Base-by-base conservation (phyloP, 2,113 vertebrate species). In the Pao palembangensis region DNA sequence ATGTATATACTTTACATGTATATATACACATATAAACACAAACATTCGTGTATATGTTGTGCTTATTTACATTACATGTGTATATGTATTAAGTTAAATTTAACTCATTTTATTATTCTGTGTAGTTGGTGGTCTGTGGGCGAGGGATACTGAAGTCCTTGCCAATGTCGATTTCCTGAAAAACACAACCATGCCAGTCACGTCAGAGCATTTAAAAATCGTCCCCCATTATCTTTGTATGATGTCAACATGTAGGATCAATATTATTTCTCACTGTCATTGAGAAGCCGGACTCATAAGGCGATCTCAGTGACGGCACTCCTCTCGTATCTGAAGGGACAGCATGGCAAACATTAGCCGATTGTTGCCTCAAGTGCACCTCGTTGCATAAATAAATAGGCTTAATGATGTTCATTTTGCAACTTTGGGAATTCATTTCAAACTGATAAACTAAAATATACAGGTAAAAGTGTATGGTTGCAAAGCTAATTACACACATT, bases 71-170 rank as follows among this genome's bases (percentile, higher is more conserved):
- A 38, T 38, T 38, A 12, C 10, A 2, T 38, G 34, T 12, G 11
- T 12, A 38, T 11, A 38, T 52, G 4, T 0, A 28, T 28, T 5
- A 4, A 28, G 19, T 21, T 17, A 0, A 5, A 6, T 42, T 59
- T 50, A 83, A 21, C 83, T 23, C 0, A n/a, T 61, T 76, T 64
- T 87, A 88, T 31, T 88, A 82, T 25, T 89, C 80, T 0, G 25
- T 49, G 60, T 71, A 87, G 85, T 88, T 88, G 61, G 88, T 90
- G 51, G 87, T 84, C 69, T 89, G 66, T 8, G 90, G 87, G 11
- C 90, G 85, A 13, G 90, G 90, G 47, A 92, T 92, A 78, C 70
- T 74, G 83, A 85, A 92, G 31, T 90, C 87, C 60, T 67, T 91
- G 31, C 75, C 61, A 0, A 85, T 58, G 62, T 88, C 87, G 6